These are phyloP conservation scores for Nesoenas mayeri DNA, from an alignment of 2,113 vertebrate species.

Conservation along the genomic window DNA sequence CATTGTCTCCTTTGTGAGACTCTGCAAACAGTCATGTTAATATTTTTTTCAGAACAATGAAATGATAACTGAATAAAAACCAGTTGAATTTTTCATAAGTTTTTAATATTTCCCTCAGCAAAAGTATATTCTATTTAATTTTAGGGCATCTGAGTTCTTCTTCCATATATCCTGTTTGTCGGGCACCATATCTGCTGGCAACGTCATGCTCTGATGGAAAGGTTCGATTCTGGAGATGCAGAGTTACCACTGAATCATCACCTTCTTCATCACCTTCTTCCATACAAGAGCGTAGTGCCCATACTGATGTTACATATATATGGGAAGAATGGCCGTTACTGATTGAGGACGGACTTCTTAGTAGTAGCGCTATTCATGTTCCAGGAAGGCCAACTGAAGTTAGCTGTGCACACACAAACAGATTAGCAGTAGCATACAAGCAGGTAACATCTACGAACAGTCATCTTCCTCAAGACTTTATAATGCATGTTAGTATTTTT, in stretches of 20 bases:
- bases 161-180: constrained; percentile 90
- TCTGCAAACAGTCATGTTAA: neutral
- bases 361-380: constrained; percentile 83
- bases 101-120: neutral
- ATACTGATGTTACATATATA: constrained; percentile 70
- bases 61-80: neutral
- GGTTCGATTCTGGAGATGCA: constrained; percentile 94
- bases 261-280: constrained; percentile 17
- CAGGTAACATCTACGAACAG: constrained; percentile 57
- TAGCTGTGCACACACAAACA: constrained; percentile 94
- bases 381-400: constrained; percentile 86
- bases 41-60: neutral
- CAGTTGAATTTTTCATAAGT: neutral
- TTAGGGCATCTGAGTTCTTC: constrained; percentile 94
- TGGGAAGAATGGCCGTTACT: constrained; percentile 97
- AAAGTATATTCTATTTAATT: constrained; percentile 17
- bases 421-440: constrained; percentile 91
- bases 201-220: constrained; percentile 95
- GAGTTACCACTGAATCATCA: constrained; percentile 49
- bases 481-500: constrained; percentile 88
- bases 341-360: constrained; percentile 86
- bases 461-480: constrained; percentile 72
- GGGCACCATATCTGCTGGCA: constrained; percentile 92
- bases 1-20: neutral
- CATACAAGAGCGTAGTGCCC: constrained; percentile 1